Conservation (phyloP, 2,113 vertebrate genomes). For the Oryzias woworae region DNA sequence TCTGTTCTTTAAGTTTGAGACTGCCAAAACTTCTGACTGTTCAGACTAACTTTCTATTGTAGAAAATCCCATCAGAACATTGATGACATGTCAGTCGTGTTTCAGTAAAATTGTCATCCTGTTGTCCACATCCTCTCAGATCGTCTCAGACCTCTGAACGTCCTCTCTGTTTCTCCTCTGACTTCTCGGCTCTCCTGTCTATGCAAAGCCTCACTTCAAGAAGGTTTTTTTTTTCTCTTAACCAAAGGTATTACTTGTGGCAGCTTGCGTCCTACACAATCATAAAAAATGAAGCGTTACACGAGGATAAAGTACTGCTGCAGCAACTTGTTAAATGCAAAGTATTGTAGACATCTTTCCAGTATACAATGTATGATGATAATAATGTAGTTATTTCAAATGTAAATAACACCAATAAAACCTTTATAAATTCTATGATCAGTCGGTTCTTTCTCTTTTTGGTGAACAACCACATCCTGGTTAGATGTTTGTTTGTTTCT, state of each 20-base stretch:
- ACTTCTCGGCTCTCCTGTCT: constrained; percentile 39
- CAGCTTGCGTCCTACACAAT: constrained; percentile 77
- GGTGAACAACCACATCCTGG: background rate
- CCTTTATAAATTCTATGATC: constrained; percentile 25
- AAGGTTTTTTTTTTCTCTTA: constrained; percentile 38
- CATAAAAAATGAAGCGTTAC: constrained; percentile 52
- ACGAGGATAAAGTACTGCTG: constrained; percentile 52
- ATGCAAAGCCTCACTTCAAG: constrained; percentile 61
- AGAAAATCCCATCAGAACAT: too few species aligned
- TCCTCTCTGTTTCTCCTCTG: background rate
- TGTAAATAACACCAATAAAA: constrained; percentile 77
- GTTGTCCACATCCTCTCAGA: too few species aligned
- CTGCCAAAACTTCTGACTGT: too few species aligned
- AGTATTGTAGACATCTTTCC: constrained; percentile 65
- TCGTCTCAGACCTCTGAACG: background rate
- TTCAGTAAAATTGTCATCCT: too few species aligned
- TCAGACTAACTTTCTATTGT: too few species aligned
- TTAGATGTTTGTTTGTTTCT: background rate
- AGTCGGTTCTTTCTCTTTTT: background rate
- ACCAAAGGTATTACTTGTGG: constrained; percentile 73
- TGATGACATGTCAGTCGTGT: too few species aligned
- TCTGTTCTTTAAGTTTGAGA: too few species aligned
- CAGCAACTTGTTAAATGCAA: constrained; percentile 65
- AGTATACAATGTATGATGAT: constrained; percentile 60
- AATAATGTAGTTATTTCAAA: constrained; percentile 65